These are phyloP conservation scores for Smutsia temminckii DNA, from an alignment of 2,797 vertebrate genomes.

Conservation along the genomic window DNA sequence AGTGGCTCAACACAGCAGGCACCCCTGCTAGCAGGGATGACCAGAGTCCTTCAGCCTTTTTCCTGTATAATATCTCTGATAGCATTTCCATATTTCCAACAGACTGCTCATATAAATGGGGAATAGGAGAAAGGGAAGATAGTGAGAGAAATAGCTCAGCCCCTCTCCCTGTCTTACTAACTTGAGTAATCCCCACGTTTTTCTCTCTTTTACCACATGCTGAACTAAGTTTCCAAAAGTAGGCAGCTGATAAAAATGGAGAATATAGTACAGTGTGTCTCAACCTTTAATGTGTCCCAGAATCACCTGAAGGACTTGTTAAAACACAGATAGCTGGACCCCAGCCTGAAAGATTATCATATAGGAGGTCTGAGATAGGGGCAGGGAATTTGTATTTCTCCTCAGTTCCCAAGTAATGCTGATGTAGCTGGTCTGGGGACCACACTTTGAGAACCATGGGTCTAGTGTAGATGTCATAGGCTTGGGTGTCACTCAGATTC, in stretches of 20 bases:
- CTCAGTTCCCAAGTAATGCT: neutral
- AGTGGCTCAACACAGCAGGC: neutral
- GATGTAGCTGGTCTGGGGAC: neutral
- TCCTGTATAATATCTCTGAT: neutral
- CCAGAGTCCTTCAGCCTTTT: fast-evolving
- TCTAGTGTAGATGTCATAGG: fast-evolving
- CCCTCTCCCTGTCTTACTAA: neutral
- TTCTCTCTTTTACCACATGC: neutral
- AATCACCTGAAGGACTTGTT: neutral
- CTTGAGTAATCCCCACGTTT: neutral
- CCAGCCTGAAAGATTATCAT: neutral
- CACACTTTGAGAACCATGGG: neutral
- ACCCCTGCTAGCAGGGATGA: neutral
- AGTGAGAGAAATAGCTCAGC: neutral
- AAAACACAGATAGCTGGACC: neutral
- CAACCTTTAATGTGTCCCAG: neutral
- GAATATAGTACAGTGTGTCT: neutral
- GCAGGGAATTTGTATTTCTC: neutral
- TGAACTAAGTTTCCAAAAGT: neutral
- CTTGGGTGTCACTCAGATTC: neutral
- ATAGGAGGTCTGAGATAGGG: neutral
- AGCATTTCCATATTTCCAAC: neutral
- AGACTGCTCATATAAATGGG: neutral
- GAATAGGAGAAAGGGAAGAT: neutral
- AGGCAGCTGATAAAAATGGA: neutral